Evolutionary conservation across 2,113 vertebrate species (phyloP), one percentile per base, ranked within the genome.

Genomic region (Aphelocoma coerulescens): DNA sequence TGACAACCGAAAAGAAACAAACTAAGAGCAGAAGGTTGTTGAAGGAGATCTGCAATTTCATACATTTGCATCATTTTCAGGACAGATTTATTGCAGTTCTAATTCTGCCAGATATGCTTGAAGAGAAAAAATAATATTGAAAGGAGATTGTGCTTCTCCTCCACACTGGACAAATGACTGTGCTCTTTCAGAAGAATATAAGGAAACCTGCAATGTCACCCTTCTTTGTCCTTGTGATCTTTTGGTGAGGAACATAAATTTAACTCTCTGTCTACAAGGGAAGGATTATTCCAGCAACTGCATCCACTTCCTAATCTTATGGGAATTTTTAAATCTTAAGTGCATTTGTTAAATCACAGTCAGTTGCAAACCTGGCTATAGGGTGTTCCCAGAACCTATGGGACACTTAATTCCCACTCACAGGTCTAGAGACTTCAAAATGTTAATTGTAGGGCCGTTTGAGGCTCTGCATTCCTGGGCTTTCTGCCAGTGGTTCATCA

Each of bases 61-160:
- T 69, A 74, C n/a, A 91, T 90, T 88, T 67, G 61, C 65, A 93
- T 86, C 44, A 57, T 87, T 65, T 93, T 86, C n/a, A 66, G 69
- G 66, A 91, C n/a, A 89, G 74, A 76, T 89, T 95, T 93, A 87
- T 8, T 86, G 85, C 57, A 51, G 41, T 79, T 51, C 74, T 88
- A 92, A 93, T 86, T 88, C 77, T 66, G 35, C 20, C 68, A 90
- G 66, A 69, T 73, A 89, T 49, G 65, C 81, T 61, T 85, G 72
- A 89, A 81, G 28, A 73, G 27, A 61, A 94, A 82, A 89, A 91
- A 85, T 14, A 81, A 84, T 62, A 91, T 26, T 52, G 63, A 84
- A 95, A 92, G 58, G 58, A 91, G 26, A n/a, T 51, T 0, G 0
- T 39, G 35, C 39, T 83, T 86, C 65, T 86, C 46, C 58, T 88